phyloP scores from a whole-genome alignment of 1,140 invertebrate species.

The Xylocopa sonorina region DNA sequence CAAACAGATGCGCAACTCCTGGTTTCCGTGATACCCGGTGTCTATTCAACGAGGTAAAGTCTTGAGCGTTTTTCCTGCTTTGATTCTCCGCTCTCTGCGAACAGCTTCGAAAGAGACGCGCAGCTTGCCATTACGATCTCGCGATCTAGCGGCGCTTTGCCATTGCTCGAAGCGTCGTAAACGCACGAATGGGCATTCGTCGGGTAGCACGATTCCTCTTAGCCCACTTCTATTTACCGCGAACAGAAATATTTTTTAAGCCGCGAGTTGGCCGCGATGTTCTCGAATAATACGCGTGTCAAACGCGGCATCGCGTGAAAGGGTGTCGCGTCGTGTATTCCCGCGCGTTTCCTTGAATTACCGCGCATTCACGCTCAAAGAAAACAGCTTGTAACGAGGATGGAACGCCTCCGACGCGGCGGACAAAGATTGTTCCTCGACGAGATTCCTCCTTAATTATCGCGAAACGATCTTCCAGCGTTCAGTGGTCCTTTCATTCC shows the following conservation, averaged over 20 bases:
- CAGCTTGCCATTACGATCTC: too few relatives aligned
- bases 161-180: too few relatives aligned
- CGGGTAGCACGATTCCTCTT: background rate
- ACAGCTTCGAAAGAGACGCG: too few relatives aligned
- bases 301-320: conserved; percentile 6
- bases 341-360: background rate
- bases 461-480: background rate
- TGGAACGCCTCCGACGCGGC: background rate
- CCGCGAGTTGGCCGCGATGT: too few relatives aligned
- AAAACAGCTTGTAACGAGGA: conserved; percentile 25
- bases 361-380: background rate
- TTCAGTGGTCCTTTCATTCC: background rate
- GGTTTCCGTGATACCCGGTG: too few relatives aligned
- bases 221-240: background rate
- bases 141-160: too few relatives aligned
- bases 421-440: conserved; percentile 24
- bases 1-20: background rate
- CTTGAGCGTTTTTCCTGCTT: too few relatives aligned
- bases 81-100: too few relatives aligned
- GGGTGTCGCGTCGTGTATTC: background rate
- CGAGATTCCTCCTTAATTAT: conserved; percentile 24
- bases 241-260: background rate
- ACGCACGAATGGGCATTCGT: background rate
- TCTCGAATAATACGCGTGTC: background rate
- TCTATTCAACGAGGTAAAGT: too few relatives aligned